Conservation (phyloP, 2,888 invertebrate species). For the Drosophila neotestacea region DNA sequence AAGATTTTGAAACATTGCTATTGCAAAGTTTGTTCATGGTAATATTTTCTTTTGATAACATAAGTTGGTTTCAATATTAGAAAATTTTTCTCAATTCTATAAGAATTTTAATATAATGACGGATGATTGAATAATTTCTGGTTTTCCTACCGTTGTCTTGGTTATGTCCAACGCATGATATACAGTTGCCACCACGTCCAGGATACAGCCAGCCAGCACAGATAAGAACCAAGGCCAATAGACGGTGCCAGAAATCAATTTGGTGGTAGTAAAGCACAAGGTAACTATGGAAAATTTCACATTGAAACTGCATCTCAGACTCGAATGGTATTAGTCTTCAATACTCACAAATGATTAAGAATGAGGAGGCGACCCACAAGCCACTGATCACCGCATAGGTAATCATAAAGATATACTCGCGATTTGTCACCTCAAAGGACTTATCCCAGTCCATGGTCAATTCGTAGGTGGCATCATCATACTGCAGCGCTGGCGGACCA, state of each 20-base stretch:
- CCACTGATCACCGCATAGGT: conserved; percentile 78
- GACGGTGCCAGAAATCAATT: conserved; percentile 66
- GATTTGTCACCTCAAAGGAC: conserved; percentile 68
- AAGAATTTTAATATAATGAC: no score
- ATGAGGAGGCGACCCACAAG: conserved; percentile 80
- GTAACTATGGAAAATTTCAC: conserved; percentile 56
- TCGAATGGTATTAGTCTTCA: background rate
- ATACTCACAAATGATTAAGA: conserved; percentile 77
- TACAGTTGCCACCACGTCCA: conserved; percentile 85
- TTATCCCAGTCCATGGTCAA: conserved; percentile 71
- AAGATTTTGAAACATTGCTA: no score
- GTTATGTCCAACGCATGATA: conserved; percentile 84
- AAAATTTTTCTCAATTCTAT: no score
- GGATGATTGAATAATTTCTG: no score
- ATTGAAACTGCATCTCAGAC: background rate
- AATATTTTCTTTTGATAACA: no score
- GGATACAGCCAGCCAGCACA: conserved; percentile 80
- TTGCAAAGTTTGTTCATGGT: no score
- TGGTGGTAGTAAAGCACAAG: conserved; percentile 76
- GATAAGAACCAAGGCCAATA: conserved; percentile 85
- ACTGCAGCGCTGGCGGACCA: conserved; percentile 53
- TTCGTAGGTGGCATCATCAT: accelerated
- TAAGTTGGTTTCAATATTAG: no score
- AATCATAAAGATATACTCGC: conserved; percentile 79
- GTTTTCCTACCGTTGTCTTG: conserved; percentile 82